phyloP scores from a whole-genome alignment of 30 jellyfish, hydroid and myxozoan species.

The Aurelia aurita complex sp. Pacific region DNA sequence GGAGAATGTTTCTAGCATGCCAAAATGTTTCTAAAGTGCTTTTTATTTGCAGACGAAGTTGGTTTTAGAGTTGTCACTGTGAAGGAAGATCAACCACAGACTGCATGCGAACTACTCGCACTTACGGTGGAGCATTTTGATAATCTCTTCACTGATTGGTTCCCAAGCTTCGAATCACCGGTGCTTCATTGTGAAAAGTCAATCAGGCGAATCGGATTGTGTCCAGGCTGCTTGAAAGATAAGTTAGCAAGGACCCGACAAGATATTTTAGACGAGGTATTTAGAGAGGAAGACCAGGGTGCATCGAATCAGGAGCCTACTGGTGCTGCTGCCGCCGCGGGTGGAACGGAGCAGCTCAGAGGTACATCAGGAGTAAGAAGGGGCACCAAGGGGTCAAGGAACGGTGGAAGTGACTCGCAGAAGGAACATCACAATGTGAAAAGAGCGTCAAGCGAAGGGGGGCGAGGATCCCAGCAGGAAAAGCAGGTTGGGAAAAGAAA shows the following conservation, averaged over 20 bases:
- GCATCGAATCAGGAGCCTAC: too few relatives aligned
- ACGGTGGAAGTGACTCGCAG: background rate
- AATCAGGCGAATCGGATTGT: conserved; percentile 69
- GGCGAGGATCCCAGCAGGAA: background rate
- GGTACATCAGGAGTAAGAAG: background rate
- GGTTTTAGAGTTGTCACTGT: conserved; percentile 84
- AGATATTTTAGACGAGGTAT: background rate
- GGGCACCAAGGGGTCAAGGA: background rate
- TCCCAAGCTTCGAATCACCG: conserved; percentile 56
- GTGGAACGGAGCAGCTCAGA: too few relatives aligned
- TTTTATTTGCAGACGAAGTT: conserved; percentile 12
- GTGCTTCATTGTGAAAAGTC: conserved; percentile 63
- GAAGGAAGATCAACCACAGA: conserved; percentile 42
- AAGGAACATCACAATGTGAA: background rate
- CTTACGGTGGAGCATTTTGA: conserved; percentile 90
- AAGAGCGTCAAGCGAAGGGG: background rate
- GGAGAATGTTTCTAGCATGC: too few relatives aligned
- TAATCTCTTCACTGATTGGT: conserved; percentile 89
- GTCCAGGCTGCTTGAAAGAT: conserved; percentile 79
- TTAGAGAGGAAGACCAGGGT: background rate
- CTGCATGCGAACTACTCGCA: conserved; percentile 81
- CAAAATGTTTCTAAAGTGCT: too few relatives aligned
- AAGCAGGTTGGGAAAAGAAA: background rate
- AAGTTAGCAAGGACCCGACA: background rate
- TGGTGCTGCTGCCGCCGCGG: too few relatives aligned